Conservation (phyloP, 2,888 invertebrate species). For the Lymantria monacha region DNA sequence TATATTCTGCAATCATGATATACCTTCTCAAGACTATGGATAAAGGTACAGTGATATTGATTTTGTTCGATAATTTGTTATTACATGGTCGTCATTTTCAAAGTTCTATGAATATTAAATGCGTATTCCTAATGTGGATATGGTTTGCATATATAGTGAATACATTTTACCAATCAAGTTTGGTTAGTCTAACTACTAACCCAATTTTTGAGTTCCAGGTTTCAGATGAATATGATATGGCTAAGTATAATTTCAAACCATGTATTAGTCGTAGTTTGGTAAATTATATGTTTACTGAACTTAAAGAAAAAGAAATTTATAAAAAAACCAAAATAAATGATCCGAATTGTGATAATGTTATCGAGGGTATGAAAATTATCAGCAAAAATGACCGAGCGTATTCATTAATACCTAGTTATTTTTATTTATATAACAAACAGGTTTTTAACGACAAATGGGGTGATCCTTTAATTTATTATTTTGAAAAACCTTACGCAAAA, state of each 20-base stretch:
- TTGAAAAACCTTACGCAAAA: slow-evolving; percentile 11
- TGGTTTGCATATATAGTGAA: slow-evolving; percentile 48
- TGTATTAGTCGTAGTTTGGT: slow-evolving; percentile 31
- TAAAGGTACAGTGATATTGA: slow-evolving; percentile 33
- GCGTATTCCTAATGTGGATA: slow-evolving; percentile 42
- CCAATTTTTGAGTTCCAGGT: slow-evolving; percentile 47
- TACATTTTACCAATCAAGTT: slow-evolving; percentile 44
- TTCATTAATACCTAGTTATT: slow-evolving; percentile 15
- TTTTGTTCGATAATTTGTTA: slow-evolving; percentile 41
- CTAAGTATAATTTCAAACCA: slow-evolving; percentile 27
- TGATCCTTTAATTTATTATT: slow-evolving; percentile 10
- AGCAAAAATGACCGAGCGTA: slow-evolving; percentile 10
- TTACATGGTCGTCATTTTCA: slow-evolving; percentile 32
- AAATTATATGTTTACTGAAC: slow-evolving; percentile 6
- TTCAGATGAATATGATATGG: slow-evolving; percentile 38
- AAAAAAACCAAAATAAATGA: slow-evolving; percentile 2
- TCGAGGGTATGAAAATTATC: slow-evolving; percentile 11
- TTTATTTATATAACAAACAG: slow-evolving; percentile 14
- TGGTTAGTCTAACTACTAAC: slow-evolving; percentile 45
- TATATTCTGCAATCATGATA: slow-evolving; percentile 35
- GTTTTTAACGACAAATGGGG: slow-evolving; percentile 23
- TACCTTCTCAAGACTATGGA: slow-evolving; percentile 28
- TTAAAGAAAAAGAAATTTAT: slow-evolving; percentile 27
- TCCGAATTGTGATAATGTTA: slow-evolving; percentile 21
- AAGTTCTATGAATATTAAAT: slow-evolving; percentile 24